Evolutionary conservation across 2,797 vertebrate species (phyloP).

Genomic region (Crocodylus rhombifer): DNA sequence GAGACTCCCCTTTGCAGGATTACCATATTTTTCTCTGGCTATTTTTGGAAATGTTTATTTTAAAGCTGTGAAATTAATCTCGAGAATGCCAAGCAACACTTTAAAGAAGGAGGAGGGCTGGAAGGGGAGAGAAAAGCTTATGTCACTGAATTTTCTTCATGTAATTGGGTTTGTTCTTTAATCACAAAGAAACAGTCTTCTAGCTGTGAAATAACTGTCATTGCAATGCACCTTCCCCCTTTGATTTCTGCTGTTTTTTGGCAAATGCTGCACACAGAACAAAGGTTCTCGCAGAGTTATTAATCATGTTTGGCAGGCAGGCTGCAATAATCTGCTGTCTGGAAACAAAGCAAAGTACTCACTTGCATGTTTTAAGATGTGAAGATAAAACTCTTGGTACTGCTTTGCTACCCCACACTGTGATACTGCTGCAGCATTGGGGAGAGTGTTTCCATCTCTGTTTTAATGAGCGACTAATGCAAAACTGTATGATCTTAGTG

Average conservation of each 20-base stretch:
- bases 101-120: conserved; percentile 35
- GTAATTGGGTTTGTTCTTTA: conserved; percentile 80
- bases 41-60: conserved; percentile 72
- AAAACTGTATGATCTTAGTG: background rate
- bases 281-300: conserved; percentile 78
- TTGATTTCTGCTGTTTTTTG: conserved; percentile 77
- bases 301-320: conserved; percentile 81
- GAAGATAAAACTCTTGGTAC: conserved; percentile 64
- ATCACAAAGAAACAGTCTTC: conserved; percentile 75
- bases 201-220: conserved; percentile 77
- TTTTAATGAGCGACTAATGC: background rate
- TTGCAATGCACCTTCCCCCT: conserved; percentile 38
- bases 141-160: conserved; percentile 62
- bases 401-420: background rate
- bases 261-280: conserved; percentile 64
- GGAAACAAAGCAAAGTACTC: conserved; percentile 62
- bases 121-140: conserved; percentile 13
- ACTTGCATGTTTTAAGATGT: conserved; percentile 43
- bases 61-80: conserved; percentile 67
- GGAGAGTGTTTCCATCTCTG: conserved; percentile 19
- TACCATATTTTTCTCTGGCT: conserved; percentile 48
- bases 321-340: conserved; percentile 79
- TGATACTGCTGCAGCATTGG: background rate
- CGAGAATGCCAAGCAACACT: conserved; percentile 51
- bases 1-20: conserved; percentile 45